Evolutionary conservation across 2,797 vertebrate species (phyloP).

Genomic region (Tapera naevia): DNA sequence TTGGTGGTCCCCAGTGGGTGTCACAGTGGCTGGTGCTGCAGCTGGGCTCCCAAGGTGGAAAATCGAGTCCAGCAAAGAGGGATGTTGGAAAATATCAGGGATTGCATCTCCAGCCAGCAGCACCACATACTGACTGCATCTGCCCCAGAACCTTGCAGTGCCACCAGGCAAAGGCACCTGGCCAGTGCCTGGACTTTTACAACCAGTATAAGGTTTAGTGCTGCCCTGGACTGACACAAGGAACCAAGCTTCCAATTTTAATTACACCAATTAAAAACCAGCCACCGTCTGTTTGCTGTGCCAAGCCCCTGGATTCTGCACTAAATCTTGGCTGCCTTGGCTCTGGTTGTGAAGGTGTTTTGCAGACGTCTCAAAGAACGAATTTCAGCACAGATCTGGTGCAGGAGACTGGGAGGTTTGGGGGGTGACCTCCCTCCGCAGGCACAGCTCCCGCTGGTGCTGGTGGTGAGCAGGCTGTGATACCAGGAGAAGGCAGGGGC

Average conservation of each 20-base stretch:
- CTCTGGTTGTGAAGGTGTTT: rapidly evolving
- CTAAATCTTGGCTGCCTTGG: background rate
- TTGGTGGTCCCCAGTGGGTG: rapidly evolving
- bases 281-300: background rate
- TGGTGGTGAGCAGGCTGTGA: background rate
- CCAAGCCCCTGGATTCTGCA: background rate
- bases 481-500: rapidly evolving
- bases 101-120: rapidly evolving
- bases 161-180: background rate
- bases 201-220: rapidly evolving
- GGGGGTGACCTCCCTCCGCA: background rate
- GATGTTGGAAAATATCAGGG: background rate
- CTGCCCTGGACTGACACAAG: rapidly evolving
- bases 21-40: rapidly evolving
- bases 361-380: background rate
- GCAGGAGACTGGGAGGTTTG: rapidly evolving
- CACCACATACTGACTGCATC: rapidly evolving
- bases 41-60: background rate
- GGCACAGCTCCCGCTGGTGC: rapidly evolving
- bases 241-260: background rate
- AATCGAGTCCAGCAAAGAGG: rapidly evolving
- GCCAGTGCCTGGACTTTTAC: background rate
- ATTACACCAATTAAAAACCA: background rate
- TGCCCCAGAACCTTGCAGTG: background rate
- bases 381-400: background rate